These are phyloP conservation scores for Amitus sp. DNA, from an alignment of 2,888 invertebrate species.

Conservation along the genomic window DNA sequence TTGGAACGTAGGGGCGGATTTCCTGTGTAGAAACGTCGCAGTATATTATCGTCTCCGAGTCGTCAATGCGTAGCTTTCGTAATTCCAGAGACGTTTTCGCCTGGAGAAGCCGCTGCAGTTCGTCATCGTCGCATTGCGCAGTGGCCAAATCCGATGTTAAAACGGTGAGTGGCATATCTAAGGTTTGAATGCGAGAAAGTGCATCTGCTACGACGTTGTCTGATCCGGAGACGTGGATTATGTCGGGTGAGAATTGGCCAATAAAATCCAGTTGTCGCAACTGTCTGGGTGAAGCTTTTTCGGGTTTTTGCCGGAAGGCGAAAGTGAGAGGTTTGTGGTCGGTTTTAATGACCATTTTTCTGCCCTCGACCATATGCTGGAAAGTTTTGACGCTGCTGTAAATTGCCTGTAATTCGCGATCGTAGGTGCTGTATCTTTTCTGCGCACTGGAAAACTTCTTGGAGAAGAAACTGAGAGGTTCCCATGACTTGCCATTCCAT, in stretches of 20 bases:
- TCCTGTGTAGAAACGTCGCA: constrained; percentile 30
- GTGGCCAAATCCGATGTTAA: not conserved
- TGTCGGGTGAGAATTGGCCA: constrained; percentile 29
- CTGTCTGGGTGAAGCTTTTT: constrained; percentile 27
- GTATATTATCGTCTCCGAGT: constrained; percentile 12
- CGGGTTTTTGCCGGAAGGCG: constrained; percentile 18
- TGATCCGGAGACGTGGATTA: constrained; percentile 16
- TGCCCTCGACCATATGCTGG: constrained; percentile 19
- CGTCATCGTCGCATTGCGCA: constrained; percentile 13
- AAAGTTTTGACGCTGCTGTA: constrained; percentile 17
- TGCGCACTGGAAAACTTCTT: constrained; percentile 3
- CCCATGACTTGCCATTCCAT: constrained; percentile 4
- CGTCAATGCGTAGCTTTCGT: not conserved
- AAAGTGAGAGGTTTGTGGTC: constrained; percentile 25
- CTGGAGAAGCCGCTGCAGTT: constrained; percentile 7
- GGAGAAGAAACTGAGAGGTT: constrained; percentile 24
- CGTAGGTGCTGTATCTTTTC: constrained; percentile 14
- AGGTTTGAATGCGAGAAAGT: constrained; percentile 8
- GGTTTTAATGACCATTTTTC: constrained; percentile 14
- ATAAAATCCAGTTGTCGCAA: constrained; percentile 24
- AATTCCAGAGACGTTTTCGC: not conserved
- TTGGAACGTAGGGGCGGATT: constrained; percentile 42
- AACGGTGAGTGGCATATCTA: not conserved
- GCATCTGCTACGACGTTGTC: constrained; percentile 17
- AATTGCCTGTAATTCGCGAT: constrained; percentile 19